Evolutionary conservation across 2,797 vertebrate genomes (phyloP), one percentile per base, ranked within the genome.

Genomic region (Calcarius lapponicus): DNA sequence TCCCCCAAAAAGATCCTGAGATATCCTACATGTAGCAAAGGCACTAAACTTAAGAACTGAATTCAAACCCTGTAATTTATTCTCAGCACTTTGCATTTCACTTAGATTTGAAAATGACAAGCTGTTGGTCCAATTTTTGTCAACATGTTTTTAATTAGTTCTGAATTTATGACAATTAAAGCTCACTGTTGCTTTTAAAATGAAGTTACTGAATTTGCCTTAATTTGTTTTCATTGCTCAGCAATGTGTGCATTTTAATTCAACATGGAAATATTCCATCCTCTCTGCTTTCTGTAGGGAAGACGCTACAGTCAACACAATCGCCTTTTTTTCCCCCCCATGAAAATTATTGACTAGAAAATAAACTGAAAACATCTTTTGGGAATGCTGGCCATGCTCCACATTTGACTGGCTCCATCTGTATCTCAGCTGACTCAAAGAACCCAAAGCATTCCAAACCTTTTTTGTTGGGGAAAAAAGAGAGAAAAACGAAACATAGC

Each of bases 161-260:
- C 86, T 88, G 86, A 95, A 94, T 97, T 97, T 93, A 95, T 88
- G 93, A 94, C 93, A 94, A 95, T 91, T 95, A 95, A 95, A 93
- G 58, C 83, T 95, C 66, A 88, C 74, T 92, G 93, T 92, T 96
- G 60, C 78, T 93, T 95, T 95, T 88, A 93, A 95, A 93, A 95
- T 53, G 74, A 93, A 95, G 88, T 87, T 70, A 79, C 67, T 87
- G 92, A 82, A 93, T 95, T 85, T 93, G 71, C 53, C 84, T 93
- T 93, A 94, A 97, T 94, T 94, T 26, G 4, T 75, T 96, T 93
- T 85, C 86, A 87, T 85, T 92, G 74, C 93, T 95, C 86, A 95
- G 86, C 51, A 94, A 82, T 60, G 53, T 64, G 66, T 86, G 78
- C 75, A 86, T 95, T 96, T 93, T 80, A 93, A 94, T 94, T 88